Evolutionary conservation across 2,113 vertebrate genomes (phyloP).

Genomic region (Rhea americana): DNA sequence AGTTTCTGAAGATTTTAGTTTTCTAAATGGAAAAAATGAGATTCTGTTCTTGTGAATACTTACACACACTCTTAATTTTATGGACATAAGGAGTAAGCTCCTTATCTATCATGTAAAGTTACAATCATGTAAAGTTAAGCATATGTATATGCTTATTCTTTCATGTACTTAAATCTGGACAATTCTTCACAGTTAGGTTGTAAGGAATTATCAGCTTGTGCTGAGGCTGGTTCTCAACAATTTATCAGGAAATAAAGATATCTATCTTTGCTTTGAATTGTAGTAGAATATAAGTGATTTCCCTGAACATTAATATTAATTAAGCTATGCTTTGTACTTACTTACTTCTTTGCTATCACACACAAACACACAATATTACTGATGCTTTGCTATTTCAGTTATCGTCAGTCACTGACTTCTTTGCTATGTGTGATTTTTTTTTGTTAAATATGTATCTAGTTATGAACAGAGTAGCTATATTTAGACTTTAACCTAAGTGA

Average conservation of each 20-base stretch:
- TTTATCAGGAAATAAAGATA: not conserved
- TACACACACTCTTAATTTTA: not conserved
- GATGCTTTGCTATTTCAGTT: not conserved
- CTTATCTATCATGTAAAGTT: not conserved
- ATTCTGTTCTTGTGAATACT: not conserved
- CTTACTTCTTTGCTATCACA: not conserved
- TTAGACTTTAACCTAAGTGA: not conserved
- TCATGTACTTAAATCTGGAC: not conserved
- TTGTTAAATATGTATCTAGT: not conserved
- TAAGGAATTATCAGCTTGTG: not conserved
- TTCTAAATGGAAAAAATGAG: not conserved
- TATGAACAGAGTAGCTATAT: not conserved
- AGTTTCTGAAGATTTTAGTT: not conserved
- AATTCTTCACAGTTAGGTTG: not conserved
- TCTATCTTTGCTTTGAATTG: not conserved
- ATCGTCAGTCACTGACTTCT: not conserved
- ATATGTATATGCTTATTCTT: not conserved
- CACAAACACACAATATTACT: fast-evolving
- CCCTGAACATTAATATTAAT: not conserved
- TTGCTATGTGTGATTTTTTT: not conserved
- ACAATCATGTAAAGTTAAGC: not conserved
- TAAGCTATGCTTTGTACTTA: not conserved
- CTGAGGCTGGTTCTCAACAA: not conserved
- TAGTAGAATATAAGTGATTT: not conserved
- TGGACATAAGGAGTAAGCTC: not conserved